Conservation (phyloP, 2,113 vertebrate species). For the Syrmaticus mikado region DNA sequence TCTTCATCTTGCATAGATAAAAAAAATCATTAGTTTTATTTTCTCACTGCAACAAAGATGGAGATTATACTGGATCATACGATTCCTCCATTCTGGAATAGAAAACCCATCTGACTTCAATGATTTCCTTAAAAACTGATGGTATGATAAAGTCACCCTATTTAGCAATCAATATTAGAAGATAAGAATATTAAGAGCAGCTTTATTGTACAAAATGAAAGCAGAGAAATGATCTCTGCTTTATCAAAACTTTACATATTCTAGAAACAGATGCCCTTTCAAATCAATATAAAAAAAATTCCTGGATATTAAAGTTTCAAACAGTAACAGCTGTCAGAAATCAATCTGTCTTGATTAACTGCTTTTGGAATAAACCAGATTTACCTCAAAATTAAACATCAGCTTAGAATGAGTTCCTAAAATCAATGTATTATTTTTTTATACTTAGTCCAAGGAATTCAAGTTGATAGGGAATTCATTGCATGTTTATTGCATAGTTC, state of each 20-base stretch:
- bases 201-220: slow-evolving; percentile 52
- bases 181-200: slow-evolving; percentile 68
- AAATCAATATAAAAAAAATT: slow-evolving; percentile 45
- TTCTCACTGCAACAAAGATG: background rate
- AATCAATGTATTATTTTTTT: background rate
- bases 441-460: background rate
- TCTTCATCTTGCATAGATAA: background rate
- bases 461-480: background rate
- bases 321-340: slow-evolving; percentile 61
- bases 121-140: slow-evolving; percentile 33
- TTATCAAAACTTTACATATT: slow-evolving; percentile 63
- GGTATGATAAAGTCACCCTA: slow-evolving; percentile 31
- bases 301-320: slow-evolving; percentile 59
- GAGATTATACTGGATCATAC: background rate
- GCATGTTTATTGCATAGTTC: background rate
- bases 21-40: background rate
- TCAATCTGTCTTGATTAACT: slow-evolving; percentile 41
- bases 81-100: background rate
- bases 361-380: background rate
- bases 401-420: background rate
- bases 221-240: slow-evolving; percentile 51
- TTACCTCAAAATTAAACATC: slow-evolving; percentile 29
- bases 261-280: slow-evolving; percentile 65
- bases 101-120: slow-evolving; percentile 44
- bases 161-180: slow-evolving; percentile 20